A percentile compares a stretch with the other conserved stretches of the same genome.
Conservation (phyloP, 2,888 invertebrate species). For the Linyphia triangularis region DNA sequence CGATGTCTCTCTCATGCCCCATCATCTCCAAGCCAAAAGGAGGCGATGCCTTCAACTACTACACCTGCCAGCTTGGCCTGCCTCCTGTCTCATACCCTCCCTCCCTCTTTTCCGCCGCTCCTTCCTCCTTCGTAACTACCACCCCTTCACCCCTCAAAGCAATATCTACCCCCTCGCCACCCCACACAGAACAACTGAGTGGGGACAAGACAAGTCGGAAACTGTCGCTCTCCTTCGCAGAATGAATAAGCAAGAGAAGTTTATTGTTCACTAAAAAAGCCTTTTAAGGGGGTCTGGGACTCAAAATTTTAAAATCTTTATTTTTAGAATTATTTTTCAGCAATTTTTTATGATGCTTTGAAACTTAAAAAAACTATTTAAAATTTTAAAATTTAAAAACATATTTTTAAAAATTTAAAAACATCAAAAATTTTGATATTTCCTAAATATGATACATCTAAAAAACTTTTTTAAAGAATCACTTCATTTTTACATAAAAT, state of each 20-base stretch:
- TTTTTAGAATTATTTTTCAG: too few species aligned
- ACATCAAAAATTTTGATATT: too few species aligned
- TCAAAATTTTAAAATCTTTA: too few species aligned
- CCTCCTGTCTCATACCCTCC: conserved; percentile 38
- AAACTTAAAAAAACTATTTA: too few species aligned
- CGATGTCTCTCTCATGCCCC: conserved; percentile 57
- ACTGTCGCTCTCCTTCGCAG: conserved; percentile 60
- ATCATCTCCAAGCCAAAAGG: conserved; percentile 56
- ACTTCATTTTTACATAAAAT: too few species aligned
- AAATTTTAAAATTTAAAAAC: too few species aligned
- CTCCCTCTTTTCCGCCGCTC: conserved; percentile 20
- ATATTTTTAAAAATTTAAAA: too few species aligned
- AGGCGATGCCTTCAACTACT: conserved; percentile 65
- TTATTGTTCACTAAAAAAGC: too few species aligned
- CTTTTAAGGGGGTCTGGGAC: too few species aligned
- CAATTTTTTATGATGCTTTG: too few species aligned
- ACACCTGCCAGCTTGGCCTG: conserved; percentile 63
- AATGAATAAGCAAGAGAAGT: conserved; percentile 8
- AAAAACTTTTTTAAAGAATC: too few species aligned
- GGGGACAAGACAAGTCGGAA: conserved; percentile 49
- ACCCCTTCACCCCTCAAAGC: conserved; percentile 3
- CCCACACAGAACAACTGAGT: not conserved
- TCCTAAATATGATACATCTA: too few species aligned
- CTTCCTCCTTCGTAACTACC: conserved; percentile 4
- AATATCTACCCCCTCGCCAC: conserved; percentile 16